Evolutionary conservation across 1,140 invertebrate species (phyloP).

Genomic region (Riptortus pedestris): DNA sequence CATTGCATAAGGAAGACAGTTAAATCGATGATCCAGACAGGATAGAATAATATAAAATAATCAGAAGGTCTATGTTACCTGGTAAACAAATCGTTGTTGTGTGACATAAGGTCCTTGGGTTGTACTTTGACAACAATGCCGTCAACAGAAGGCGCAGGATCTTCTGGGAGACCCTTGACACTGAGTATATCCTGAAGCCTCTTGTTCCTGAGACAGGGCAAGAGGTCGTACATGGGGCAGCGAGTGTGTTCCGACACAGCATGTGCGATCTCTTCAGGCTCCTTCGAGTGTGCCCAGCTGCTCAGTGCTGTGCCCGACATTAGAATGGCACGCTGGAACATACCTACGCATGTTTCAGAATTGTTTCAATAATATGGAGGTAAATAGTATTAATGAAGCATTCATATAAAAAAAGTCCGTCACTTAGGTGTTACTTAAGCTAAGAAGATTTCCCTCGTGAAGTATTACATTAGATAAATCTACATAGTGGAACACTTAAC

Average conservation of each 20-base stretch:
- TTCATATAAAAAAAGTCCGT: no score
- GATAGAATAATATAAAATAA: no score
- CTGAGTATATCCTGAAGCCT: conserved; percentile 58
- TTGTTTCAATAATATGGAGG: conserved; percentile 30
- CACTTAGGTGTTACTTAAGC: no score
- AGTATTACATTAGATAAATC: no score
- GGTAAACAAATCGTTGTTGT: conserved; percentile 59
- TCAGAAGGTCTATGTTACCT: no score
- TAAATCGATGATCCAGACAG: no score
- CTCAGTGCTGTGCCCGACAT: conserved; percentile 89
- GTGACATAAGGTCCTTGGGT: conserved; percentile 58
- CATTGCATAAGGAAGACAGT: no score
- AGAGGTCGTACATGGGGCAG: conserved; percentile 54
- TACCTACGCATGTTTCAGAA: conserved; percentile 42
- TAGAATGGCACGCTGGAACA: conserved; percentile 84
- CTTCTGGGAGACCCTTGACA: conserved; percentile 55
- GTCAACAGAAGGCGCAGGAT: conserved; percentile 72
- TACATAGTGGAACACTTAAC: no score
- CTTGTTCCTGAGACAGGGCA: conserved; percentile 51
- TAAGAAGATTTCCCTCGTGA: no score
- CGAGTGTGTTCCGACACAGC: conserved; percentile 70
- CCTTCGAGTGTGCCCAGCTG: conserved; percentile 75
- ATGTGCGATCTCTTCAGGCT: conserved; percentile 64
- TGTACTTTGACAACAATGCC: conserved; percentile 70
- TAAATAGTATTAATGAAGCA: conserved; percentile 22